phyloP scores from a whole-genome alignment of 2,113 vertebrate species.

The human (Homo sapiens) region DNA sequence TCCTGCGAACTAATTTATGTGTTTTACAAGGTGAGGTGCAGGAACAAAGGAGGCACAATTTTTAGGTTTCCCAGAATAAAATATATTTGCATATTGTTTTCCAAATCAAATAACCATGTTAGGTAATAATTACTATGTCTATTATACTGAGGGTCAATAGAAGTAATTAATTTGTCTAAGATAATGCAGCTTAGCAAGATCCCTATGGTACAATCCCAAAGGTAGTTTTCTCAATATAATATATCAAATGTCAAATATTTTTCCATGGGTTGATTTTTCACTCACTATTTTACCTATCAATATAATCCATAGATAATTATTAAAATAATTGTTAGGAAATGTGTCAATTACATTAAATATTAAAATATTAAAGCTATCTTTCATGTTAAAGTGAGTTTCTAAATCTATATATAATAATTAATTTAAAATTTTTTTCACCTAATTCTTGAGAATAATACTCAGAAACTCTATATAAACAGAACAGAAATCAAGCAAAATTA shows the following conservation, averaged over 20 bases:
- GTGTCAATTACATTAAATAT: background rate
- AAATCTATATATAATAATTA: background rate
- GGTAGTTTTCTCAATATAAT: background rate
- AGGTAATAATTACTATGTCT: background rate
- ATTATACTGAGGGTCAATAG: background rate
- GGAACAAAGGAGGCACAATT: background rate
- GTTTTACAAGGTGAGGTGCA: background rate
- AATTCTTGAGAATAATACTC: background rate
- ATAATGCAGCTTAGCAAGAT: constrained; percentile 11
- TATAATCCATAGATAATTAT: background rate
- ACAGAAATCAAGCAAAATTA: constrained; percentile 19
- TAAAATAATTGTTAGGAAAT: constrained; percentile 1
- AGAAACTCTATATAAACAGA: background rate
- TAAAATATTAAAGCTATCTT: constrained; percentile 36
- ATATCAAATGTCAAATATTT: constrained; percentile 18
- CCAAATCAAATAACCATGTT: background rate
- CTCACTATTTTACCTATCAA: background rate
- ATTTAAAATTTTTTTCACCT: background rate
- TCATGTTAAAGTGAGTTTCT: background rate
- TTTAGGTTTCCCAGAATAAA: background rate
- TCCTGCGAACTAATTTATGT: background rate
- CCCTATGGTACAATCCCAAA: background rate
- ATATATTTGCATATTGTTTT: constrained; percentile 5
- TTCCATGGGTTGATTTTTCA: constrained; percentile 15
- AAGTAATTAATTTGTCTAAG: constrained; percentile 35